Evolutionary conservation across 2,888 invertebrate genomes (phyloP).

Genomic region (Drosophila mimica): DNA sequence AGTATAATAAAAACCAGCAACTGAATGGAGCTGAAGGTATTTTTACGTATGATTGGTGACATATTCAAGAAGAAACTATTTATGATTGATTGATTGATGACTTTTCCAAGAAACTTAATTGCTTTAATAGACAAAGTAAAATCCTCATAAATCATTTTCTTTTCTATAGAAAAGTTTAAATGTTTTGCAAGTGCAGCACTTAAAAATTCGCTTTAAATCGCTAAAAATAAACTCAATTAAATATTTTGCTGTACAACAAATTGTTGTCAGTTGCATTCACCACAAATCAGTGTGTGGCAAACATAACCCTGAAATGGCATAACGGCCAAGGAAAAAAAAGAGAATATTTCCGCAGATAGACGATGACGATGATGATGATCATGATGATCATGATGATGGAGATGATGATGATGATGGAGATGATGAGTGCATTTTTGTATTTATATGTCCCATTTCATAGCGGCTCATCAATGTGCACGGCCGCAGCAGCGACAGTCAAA

Average conservation of each 20-base stretch:
- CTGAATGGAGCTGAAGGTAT: neutral
- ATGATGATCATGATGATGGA: neutral
- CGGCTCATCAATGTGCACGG: slow-evolving; percentile 47
- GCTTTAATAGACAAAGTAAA: neutral
- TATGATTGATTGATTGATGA: neutral
- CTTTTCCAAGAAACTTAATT: neutral
- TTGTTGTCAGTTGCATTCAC: neutral
- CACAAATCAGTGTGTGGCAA: slow-evolving; percentile 12
- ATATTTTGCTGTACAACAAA: neutral
- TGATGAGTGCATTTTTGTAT: neutral
- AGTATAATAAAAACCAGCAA: neutral
- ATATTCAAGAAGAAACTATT: neutral
- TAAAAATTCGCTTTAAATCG: neutral
- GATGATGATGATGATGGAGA: neutral
- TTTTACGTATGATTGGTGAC: neutral
- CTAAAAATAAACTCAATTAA: neutral
- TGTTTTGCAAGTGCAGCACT: neutral
- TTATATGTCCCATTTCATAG: slow-evolving; percentile 39
- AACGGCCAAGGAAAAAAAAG: slow-evolving; percentile 30
- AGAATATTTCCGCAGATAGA: slow-evolving; percentile 44
- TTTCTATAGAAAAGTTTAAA: neutral
- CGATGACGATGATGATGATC: neutral
- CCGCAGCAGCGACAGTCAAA: slow-evolving; percentile 31
- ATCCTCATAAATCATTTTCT: neutral
- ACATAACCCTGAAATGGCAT: slow-evolving; percentile 44